Base-by-base conservation (phyloP, 2,113 vertebrate genomes). In the Solea solea region DNA sequence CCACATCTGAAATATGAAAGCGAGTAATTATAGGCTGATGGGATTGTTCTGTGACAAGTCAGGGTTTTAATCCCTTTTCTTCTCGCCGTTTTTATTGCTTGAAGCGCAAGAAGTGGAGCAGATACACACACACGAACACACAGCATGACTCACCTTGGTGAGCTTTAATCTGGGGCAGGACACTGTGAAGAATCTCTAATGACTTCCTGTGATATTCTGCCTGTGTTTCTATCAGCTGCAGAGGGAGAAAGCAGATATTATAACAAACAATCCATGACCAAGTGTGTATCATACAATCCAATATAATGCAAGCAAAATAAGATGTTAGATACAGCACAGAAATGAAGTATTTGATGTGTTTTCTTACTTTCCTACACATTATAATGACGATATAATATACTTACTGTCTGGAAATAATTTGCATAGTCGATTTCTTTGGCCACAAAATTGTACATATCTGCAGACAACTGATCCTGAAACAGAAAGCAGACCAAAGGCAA, bases 401-500 rank as follows among this genome's bases (percentile, higher is more conserved):
- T 98, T 91, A 97, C 98, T 10, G 94, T 97, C 92, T 99, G 96
- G 83, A 99, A 99, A 93, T 98, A 98, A 93, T 96, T 98, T 98
- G 97, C 97, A 97, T 99, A 99, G 96, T 99, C 97, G 79, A 98
- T 96, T 97, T 99, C 98, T 98, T 99, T 99, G 96, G 98, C 98
- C 97, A 99, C 95, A 76, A 99, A 99, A 84, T 91, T 98, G 95
- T 98, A 99, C 97, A 99, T 99, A 89, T 99, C 98, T 64, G 98
- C 98, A 9, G 98, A 98, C 79, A 99, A 93, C 89, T 99, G 97
- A 93, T 99, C 98, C 98, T 99, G 81, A 59, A 87, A 72, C 73
- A 80, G 49, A 80, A 55, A 5, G 56, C 7, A 63, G 28, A n/a
- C 3, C 5, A 34, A 3, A 57, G 42, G 13, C 25, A 25, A 14